Base-by-base conservation (phyloP, 2,797 vertebrate genomes). In the Bradypodion pumilum region DNA sequence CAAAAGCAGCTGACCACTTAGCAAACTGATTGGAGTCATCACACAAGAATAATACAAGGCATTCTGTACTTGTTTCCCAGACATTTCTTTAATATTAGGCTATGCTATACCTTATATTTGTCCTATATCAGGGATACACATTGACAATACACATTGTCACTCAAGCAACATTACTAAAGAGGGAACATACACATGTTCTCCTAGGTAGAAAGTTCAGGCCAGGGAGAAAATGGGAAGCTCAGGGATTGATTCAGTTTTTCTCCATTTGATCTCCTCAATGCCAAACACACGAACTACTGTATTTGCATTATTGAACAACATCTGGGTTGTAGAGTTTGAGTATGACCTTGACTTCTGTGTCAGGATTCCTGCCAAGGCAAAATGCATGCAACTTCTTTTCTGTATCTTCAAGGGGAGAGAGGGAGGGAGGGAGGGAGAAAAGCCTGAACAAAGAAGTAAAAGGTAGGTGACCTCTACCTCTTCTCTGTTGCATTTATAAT, bases 1-100 rank as follows among this genome's bases (percentile, higher is more conserved):
- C 35, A 49, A 86, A 59, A 40, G 83, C 87, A 83, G 75, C 85
- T 84, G 66, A 83, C 49, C 23, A 10, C 66, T 87, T 68, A 68
- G 83, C 74, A 84, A 73, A 79, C 6, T 85, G 84, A 37, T 13
- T 65, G 77, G 42, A 35, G 66, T 23, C 21, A 13, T 78, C 65
- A 78, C 32, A 65, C 4, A 23, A 49, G 5, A 25, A 46, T 44
- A 1, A 42, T 46, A 46, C 7, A 32, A 66, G 19, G 16, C 4
- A 10, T 60, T 40, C 35, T 27, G 35, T 25, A 60, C 40, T 76
- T 27, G 19, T 27, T 23, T 60, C 35, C 25, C 40, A 29, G 27
- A 42, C 13, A 16, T 62, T 77, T 73, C 15, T 12, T 40, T 62
- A 10, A 15, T 37, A 12, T 9, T 10, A 10, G 59, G 12, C 32